Evolutionary conservation across 2,888 invertebrate species (phyloP).

Genomic region (Ochropleura leucogaster): DNA sequence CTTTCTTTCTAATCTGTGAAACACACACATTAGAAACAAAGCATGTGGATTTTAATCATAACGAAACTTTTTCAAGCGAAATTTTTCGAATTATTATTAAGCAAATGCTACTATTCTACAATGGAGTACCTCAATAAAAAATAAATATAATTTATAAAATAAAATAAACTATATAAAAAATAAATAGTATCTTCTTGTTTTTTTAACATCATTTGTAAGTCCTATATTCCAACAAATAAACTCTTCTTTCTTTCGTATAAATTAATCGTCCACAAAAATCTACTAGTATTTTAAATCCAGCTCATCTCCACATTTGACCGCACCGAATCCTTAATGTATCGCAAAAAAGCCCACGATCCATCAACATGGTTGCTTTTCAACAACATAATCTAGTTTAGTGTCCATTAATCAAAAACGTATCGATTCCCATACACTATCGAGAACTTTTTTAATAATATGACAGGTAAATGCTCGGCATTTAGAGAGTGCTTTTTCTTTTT

Average conservation of each 20-base stretch:
- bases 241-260: not conserved
- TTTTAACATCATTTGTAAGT: too few species aligned
- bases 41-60: not conserved
- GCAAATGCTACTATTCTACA: too few species aligned
- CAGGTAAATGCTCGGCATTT: slow-evolving; percentile 90
- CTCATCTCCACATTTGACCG: slow-evolving; percentile 28
- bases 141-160: too few species aligned
- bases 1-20: not conserved
- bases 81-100: too few species aligned
- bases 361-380: slow-evolving; percentile 76
- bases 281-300: slow-evolving; percentile 19
- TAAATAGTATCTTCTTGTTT: too few species aligned
- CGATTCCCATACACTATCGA: slow-evolving; percentile 86
- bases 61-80: not conserved
- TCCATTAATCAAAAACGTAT: slow-evolving; percentile 88
- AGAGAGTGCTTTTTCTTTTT: slow-evolving; percentile 82
- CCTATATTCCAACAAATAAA: too few species aligned
- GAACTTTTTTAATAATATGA: slow-evolving; percentile 88
- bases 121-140: too few species aligned
- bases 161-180: too few species aligned
- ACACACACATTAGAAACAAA: too few species aligned
- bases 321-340: slow-evolving; percentile 54
- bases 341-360: slow-evolving; percentile 71
- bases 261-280: not conserved
- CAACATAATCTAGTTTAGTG: slow-evolving; percentile 85